These are phyloP conservation scores for Lasiurus cinereus DNA, from an alignment of 2,113 vertebrate species.

Conservation along the genomic window DNA sequence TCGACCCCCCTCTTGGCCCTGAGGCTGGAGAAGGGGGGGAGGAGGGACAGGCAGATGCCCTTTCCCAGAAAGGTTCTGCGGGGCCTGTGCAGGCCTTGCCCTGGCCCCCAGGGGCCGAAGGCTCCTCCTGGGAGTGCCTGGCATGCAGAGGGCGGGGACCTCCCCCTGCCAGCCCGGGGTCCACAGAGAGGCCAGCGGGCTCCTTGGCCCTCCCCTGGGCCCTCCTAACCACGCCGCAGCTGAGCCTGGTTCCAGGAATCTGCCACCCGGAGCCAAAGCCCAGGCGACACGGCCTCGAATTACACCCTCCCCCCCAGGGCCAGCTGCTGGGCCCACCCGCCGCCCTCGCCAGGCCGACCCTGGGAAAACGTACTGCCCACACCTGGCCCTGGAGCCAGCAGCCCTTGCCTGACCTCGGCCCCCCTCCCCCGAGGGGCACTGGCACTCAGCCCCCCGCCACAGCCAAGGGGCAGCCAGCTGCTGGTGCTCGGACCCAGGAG, in stretches of 20 bases:
- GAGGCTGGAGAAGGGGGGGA: neutral
- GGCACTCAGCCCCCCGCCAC: neutral
- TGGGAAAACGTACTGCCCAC: neutral
- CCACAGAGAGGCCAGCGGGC: neutral
- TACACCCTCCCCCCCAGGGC: neutral
- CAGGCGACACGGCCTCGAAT: neutral
- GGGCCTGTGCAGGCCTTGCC: neutral
- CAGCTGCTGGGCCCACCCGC: neutral
- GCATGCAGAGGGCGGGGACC: neutral
- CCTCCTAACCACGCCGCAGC: too few species aligned
- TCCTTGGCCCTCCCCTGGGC: neutral
- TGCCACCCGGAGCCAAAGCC: neutral
- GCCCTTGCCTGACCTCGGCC: neutral
- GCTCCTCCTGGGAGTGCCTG: neutral
- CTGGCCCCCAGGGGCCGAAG: neutral
- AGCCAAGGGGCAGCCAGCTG: neutral
- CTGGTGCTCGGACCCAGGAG: neutral
- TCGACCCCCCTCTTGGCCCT: neutral
- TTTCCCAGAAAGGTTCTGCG: neutral
- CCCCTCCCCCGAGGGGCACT: neutral
- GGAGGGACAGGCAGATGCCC: neutral
- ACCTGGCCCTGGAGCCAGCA: neutral
- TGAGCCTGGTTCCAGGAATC: constrained; percentile 1
- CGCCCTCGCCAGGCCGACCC: neutral
- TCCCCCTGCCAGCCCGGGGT: neutral